A percentile compares a stretch with the other conserved stretches of the same genome.
Evolutionary conservation across 2,888 invertebrate species (phyloP).

Genomic region (Protophormia terraenovae): DNA sequence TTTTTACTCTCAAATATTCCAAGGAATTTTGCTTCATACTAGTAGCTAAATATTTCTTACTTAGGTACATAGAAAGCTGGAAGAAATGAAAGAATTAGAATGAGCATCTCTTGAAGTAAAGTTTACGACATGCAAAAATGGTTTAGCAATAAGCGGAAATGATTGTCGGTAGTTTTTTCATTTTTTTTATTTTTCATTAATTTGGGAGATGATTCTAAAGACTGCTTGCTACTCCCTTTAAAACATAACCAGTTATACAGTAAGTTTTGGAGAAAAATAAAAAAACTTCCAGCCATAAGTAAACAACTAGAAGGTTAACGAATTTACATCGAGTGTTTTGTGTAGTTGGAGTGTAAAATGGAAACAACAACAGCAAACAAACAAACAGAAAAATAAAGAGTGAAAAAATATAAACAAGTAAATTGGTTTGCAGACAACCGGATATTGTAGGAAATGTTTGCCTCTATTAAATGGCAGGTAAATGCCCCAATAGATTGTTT

Average conservation of each 20-base stretch:
- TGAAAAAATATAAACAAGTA: slow-evolving; percentile 46
- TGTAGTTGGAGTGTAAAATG: slow-evolving; percentile 23
- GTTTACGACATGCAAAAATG: slow-evolving; percentile 59
- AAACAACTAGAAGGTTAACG: slow-evolving; percentile 52
- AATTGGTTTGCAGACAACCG: slow-evolving; percentile 66
- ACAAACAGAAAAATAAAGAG: slow-evolving; percentile 25
- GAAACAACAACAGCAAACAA: slow-evolving; percentile 11
- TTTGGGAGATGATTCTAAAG: slow-evolving; percentile 24
- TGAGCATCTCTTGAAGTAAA: slow-evolving; percentile 44
- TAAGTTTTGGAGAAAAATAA: background rate
- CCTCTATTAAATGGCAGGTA: slow-evolving; percentile 66
- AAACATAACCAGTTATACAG: background rate
- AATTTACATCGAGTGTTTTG: slow-evolving; percentile 11
- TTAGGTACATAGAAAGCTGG: background rate
- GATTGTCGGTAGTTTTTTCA: slow-evolving; percentile 53
- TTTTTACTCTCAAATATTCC: background rate
- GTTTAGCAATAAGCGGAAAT: slow-evolving; percentile 63
- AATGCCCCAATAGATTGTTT: slow-evolving; percentile 63
- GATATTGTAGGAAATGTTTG: slow-evolving; percentile 67
- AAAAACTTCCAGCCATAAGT: slow-evolving; percentile 36
- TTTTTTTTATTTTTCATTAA: background rate
- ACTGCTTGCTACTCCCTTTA: background rate
- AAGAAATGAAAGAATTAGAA: no score
- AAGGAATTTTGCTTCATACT: background rate
- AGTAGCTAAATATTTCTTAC: background rate